These are phyloP conservation scores for Aulostomus chinensis DNA, from an alignment of 2,797 vertebrate species.

Conservation along the genomic window DNA sequence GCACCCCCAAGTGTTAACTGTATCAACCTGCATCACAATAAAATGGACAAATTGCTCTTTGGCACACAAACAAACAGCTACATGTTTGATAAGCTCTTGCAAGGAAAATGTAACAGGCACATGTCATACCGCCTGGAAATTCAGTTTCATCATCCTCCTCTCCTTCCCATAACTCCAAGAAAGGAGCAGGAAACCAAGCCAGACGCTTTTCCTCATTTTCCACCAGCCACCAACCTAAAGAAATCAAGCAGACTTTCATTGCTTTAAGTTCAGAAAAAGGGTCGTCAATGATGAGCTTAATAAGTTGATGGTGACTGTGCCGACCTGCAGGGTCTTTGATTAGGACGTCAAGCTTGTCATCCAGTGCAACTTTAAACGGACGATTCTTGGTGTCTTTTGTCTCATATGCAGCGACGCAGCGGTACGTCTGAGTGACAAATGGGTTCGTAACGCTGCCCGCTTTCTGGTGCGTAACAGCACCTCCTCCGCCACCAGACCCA, in stretches of 20 bases:
- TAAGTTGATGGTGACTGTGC: neutral
- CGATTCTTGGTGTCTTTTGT: constrained; percentile 87
- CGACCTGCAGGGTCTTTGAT: constrained; percentile 89
- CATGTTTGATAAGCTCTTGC: no score
- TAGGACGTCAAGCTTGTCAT: constrained; percentile 86
- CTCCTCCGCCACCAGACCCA: neutral
- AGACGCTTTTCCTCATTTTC: constrained; percentile 82
- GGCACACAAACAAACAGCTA: no score
- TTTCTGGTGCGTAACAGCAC: no score
- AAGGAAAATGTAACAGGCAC: no score
- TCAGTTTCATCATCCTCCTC: constrained; percentile 45
- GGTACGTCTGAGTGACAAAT: constrained; percentile 80
- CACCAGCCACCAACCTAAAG: constrained; percentile 95
- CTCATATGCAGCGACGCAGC: constrained; percentile 83
- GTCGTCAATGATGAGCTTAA: no score
- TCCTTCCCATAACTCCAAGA: constrained; percentile 73
- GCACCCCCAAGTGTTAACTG: constrained; percentile 1
- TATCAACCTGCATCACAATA: no score
- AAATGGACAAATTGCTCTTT: no score
- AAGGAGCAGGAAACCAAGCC: constrained; percentile 95
- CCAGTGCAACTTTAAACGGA: constrained; percentile 72
- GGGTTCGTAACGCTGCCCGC: constrained; percentile 72
- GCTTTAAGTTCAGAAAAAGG: neutral
- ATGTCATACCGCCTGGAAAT: constrained; percentile 44
- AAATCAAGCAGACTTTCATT: neutral